Evolutionary conservation across 2,113 vertebrate species (phyloP).

Genomic region (Catharus minimus): DNA sequence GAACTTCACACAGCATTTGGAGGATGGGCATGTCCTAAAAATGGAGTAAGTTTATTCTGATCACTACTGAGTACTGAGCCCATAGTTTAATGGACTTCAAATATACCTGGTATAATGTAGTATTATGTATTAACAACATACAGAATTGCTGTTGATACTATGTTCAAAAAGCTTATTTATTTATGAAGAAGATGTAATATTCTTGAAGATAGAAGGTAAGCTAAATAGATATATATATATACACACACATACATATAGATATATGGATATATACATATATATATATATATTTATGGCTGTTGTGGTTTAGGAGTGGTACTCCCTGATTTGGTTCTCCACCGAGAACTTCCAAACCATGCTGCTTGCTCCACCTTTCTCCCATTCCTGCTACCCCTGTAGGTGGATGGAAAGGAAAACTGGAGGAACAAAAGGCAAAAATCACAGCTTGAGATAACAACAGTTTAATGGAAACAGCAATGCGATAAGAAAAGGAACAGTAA

Average conservation of each 20-base stretch:
- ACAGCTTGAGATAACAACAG: background rate
- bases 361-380: background rate
- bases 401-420: background rate
- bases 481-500: background rate
- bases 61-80: background rate
- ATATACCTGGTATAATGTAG: background rate
- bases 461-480: background rate
- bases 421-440: background rate
- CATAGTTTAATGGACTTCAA: background rate
- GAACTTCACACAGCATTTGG: background rate
- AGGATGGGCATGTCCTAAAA: background rate
- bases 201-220: background rate
- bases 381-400: rapidly evolving
- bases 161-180: background rate
- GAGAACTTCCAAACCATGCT: background rate
- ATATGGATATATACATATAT: too few species aligned
- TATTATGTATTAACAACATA: background rate
- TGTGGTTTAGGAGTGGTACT: background rate
- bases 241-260: too few species aligned
- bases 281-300: background rate
- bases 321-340: background rate
- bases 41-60: background rate
- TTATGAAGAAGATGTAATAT: background rate
- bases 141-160: background rate
- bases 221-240: background rate